These are phyloP conservation scores for Siderastrea siderea DNA, from an alignment of 92 coral and sea anemone genomes.

Conservation along the genomic window DNA sequence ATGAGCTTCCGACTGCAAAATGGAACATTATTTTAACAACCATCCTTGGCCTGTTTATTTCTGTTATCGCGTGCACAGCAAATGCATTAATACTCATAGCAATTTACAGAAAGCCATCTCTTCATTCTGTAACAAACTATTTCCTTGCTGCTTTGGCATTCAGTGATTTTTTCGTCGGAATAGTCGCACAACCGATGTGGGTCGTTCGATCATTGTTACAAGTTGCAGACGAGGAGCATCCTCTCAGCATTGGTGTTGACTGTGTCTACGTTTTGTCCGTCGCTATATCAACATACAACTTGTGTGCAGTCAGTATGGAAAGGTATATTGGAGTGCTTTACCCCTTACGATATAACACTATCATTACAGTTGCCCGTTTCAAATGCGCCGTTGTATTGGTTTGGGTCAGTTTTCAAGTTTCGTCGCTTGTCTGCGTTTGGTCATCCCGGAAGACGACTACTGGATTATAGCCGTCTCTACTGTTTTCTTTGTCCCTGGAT, in stretches of 20 bases:
- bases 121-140: slow-evolving; percentile 32
- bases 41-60: neutral
- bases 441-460: slow-evolving; percentile 15
- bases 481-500: slow-evolving; percentile 25
- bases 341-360: slow-evolving; percentile 50
- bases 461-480: slow-evolving; percentile 21
- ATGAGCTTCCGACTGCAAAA: slow-evolving; percentile 25
- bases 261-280: slow-evolving; percentile 30
- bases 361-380: slow-evolving; percentile 25
- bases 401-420: slow-evolving; percentile 30
- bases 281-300: slow-evolving; percentile 47
- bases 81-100: slow-evolving; percentile 28
- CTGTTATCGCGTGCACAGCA: slow-evolving; percentile 16
- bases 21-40: slow-evolving; percentile 38
- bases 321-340: slow-evolving; percentile 53
- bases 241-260: slow-evolving; percentile 27
- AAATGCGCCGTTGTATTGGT: neutral
- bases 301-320: slow-evolving; percentile 77
- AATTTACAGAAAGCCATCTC: slow-evolving; percentile 29
- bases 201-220: neutral
- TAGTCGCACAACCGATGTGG: slow-evolving; percentile 35
- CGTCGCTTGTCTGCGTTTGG: slow-evolving; percentile 36
- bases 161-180: slow-evolving; percentile 38
- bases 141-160: slow-evolving; percentile 38
- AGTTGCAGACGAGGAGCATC: slow-evolving; percentile 24